These are phyloP conservation scores for Parochlus steinenii DNA, from an alignment of 2,888 invertebrate genomes.

Conservation along the genomic window DNA sequence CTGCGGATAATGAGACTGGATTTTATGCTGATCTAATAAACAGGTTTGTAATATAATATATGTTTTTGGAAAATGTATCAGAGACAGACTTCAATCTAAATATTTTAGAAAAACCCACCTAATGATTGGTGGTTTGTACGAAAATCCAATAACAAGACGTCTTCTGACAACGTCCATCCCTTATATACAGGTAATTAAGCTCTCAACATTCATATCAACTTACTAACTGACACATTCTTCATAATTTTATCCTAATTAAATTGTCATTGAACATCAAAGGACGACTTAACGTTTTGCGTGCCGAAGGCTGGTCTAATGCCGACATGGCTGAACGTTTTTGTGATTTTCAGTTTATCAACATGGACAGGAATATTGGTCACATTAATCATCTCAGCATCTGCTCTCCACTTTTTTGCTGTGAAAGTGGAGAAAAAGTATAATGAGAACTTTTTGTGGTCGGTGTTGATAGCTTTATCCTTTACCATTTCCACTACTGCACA, in stretches of 20 bases:
- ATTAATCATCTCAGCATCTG: not conserved
- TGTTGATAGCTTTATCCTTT: conserved; percentile 5
- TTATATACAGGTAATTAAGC: conserved; percentile 27
- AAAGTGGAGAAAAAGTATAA: not conserved
- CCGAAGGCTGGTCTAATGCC: not conserved
- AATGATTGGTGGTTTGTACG: conserved; percentile 27
- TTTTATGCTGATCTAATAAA: conserved; percentile 11
- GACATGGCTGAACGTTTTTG: conserved; percentile 11
- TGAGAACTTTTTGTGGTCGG: conserved; percentile 8
- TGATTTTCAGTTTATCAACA: not conserved
- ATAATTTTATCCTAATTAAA: too few relatives aligned
- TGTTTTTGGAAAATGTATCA: too few relatives aligned
- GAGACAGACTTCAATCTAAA: too few relatives aligned
- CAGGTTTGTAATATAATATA: too few relatives aligned
- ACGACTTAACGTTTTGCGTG: conserved; percentile 13
- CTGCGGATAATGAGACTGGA: conserved; percentile 10
- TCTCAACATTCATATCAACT: too few relatives aligned
- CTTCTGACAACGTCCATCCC: conserved; percentile 24
- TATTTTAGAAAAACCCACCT: conserved; percentile 22
- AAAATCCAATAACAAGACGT: conserved; percentile 25
- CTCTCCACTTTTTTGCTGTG: conserved; percentile 1
- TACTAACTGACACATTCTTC: too few relatives aligned
- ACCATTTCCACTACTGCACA: conserved; percentile 2
- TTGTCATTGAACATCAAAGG: conserved; percentile 5
- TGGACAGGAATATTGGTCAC: conserved; percentile 8